Base-by-base conservation (phyloP, 2,113 vertebrate genomes). In the Hemiprocne comata region DNA sequence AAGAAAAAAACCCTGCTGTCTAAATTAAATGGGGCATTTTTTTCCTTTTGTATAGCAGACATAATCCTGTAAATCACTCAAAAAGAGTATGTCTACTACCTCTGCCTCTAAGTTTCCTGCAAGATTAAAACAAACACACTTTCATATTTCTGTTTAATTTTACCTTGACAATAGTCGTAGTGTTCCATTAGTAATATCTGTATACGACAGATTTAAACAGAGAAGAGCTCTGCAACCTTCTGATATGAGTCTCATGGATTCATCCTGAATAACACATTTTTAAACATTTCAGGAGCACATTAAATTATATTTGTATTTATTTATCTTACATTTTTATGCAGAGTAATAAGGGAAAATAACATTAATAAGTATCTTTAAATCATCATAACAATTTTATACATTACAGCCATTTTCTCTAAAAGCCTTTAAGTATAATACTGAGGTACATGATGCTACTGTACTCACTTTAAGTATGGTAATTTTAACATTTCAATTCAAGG, bases 151-250 rank as follows among this genome's bases (percentile, higher is more conserved):
- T 67, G 14, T 75, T 71, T 62, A 72, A 34, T 81, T 62, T 96
- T 98, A 99, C 98, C 98, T 98, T 60, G 98, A 97, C 60, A 99
- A 94, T 34, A 98, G 93, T 78, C 85, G n/a, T 44, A 98, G 86
- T 3, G 98, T 97, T 81, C 93, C 93, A 62, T 99, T 98, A 78
- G 98, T 98, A 93, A 98, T 96, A 29, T 61, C 33, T 36, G 98
- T 98, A 92, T 96, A 97, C 7, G 98, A 98, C 21, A 99, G 87
- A 93, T 99, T 99, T 83, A 98, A 97, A 97, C 97, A 98, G n/a
- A 99, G 97, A 85, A 99, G 95, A 53, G 97, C 97, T 53, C 96
- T 96, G 74, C 98, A 99, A 36, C 97, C 95, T 85, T 98, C 98
- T 11, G 98, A 96, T 79, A 98, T 97, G 54, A 90, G 79, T 90